A percentile compares a stretch with the other conserved stretches of the same genome.
Conservation (phyloP, 2,113 vertebrate species). For the Pardalotus punctatus region DNA sequence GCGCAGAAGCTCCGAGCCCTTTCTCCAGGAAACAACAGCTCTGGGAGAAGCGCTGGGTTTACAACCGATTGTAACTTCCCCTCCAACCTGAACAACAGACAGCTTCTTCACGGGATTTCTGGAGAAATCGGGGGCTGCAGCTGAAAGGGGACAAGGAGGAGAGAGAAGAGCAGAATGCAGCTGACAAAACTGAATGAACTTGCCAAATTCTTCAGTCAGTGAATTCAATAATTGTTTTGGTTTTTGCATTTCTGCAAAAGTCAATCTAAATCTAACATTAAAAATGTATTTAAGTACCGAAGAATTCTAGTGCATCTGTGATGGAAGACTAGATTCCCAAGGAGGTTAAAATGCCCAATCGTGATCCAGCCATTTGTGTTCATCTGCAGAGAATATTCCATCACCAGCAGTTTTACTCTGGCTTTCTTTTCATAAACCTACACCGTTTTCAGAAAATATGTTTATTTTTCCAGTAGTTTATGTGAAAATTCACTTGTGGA, state of each 20-base stretch:
- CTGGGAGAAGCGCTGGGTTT: constrained; percentile 84
- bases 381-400: not conserved
- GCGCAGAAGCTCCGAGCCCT: constrained; percentile 70
- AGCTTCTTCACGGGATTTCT: constrained; percentile 79
- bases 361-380: not conserved
- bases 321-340: not conserved
- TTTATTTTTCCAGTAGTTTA: not conserved
- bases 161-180: not conserved
- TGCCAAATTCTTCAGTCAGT: not conserved
- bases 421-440: not conserved
- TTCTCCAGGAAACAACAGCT: constrained; percentile 82
- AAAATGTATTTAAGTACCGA: not conserved
- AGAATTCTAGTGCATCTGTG: not conserved
- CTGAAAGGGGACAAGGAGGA: constrained; percentile 56
- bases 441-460: not conserved
- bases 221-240: not conserved
- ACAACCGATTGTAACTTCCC: constrained; percentile 80
- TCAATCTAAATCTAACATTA: not conserved
- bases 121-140: constrained; percentile 85
- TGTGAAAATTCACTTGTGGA: not conserved
- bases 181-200: not conserved
- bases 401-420: not conserved
- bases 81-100: constrained; percentile 81
- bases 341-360: not conserved
- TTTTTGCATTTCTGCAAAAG: not conserved